phyloP scores from a whole-genome alignment of 2,797 vertebrate species.

The Paratrypauchen microcephalus region DNA sequence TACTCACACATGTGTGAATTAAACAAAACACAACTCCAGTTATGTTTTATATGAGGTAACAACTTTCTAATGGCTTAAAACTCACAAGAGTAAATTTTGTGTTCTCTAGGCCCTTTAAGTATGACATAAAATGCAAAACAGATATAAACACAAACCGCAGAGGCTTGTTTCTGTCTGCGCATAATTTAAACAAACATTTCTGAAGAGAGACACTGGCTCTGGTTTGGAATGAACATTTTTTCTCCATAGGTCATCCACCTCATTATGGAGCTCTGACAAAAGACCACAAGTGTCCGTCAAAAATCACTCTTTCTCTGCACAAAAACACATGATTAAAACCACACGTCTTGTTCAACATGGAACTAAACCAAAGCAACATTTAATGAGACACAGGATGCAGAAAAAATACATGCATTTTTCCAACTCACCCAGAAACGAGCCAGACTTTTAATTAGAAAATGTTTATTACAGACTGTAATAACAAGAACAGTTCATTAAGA shows the following conservation, averaged over 20 bases:
- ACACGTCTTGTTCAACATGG: constrained; percentile 26
- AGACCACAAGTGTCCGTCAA: constrained; percentile 42
- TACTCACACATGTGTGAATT: too few relatives aligned
- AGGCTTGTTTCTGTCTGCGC: neutral
- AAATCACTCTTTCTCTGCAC: constrained; percentile 17
- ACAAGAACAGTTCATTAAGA: constrained; percentile 36
- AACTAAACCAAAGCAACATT: neutral
- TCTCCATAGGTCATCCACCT: constrained; percentile 42
- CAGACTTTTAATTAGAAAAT: constrained; percentile 45
- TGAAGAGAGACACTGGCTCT: neutral
- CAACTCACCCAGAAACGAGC: neutral
- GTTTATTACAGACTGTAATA: constrained; percentile 61
- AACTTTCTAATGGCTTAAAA: too few relatives aligned
- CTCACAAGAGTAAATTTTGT: too few relatives aligned
- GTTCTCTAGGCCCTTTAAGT: too few relatives aligned
- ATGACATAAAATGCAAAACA: too few relatives aligned
- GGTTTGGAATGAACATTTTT: constrained; percentile 23
- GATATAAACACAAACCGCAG: neutral
- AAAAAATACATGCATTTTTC: neutral
- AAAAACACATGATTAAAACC: constrained; percentile 37
- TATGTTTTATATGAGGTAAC: too few relatives aligned
- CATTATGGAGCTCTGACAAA: constrained; percentile 34
- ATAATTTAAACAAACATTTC: constrained; percentile 20
- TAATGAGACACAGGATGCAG: neutral
- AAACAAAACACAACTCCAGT: too few relatives aligned